Conservation (phyloP, 53 echinoderm and acorn worm genomes). For the Antedon mediterranea region DNA sequence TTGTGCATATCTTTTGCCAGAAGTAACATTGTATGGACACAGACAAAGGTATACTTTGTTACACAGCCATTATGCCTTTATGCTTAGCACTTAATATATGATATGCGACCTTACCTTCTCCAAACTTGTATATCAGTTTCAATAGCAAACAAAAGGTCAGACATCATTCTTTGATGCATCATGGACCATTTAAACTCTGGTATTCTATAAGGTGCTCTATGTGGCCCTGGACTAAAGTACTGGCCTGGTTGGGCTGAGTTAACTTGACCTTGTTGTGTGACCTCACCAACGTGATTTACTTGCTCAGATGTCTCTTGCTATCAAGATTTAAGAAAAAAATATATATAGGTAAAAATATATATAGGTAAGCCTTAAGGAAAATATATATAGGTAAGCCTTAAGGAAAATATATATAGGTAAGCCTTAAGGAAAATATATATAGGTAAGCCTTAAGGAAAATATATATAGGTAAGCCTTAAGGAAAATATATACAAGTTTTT, state of each 20-base stretch:
- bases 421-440: not conserved
- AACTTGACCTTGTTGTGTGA: not conserved
- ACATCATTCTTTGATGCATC: constrained; percentile 99
- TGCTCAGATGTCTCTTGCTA: not conserved
- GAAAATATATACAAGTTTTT: no score
- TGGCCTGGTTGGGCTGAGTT: constrained; percentile 11
- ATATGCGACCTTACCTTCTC: constrained; percentile 97
- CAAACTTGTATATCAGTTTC: constrained; percentile 99
- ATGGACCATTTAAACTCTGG: constrained; percentile 93
- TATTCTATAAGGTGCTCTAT: constrained; percentile 87
- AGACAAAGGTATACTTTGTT: no score
- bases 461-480: no score
- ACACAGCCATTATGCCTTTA: no score
- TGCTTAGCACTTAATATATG: no score
- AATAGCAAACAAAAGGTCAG: constrained; percentile 93
- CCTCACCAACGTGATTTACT: not conserved
- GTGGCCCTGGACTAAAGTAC: constrained; percentile 94
- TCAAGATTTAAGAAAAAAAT: not conserved
- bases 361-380: no score
- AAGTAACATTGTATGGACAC: no score
- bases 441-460: no score
- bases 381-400: no score
- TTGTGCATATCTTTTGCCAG: no score
- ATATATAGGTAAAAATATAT: no score
- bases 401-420: no score